Base-by-base conservation (phyloP, 2,888 invertebrate genomes). In the Plagiodera versicolora region DNA sequence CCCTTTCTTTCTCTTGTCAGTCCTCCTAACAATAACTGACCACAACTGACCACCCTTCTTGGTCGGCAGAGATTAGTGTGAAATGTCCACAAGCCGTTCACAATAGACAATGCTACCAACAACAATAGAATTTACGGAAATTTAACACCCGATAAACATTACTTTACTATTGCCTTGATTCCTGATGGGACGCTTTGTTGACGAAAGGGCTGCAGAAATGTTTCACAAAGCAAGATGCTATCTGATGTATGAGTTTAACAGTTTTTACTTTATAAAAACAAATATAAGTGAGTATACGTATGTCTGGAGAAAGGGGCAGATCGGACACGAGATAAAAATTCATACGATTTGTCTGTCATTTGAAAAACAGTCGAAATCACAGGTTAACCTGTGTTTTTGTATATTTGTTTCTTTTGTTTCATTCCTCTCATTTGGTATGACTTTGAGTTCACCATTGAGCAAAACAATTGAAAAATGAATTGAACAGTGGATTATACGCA, bases 1-100 rank as follows among this genome's bases (percentile, higher is more conserved):
- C 18, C 56, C 55, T 55, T 61, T 57, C 47, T n/a, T n/a, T n/a
- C n/a, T n/a, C n/a, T n/a, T n/a, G n/a, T n/a, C n/a, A n/a, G n/a
- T 53, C 30, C 57, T 56, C 52, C 51, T 53, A 61, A 44, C 9
- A 54, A 55, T 49, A 24, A 32, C 39, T 39, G 55, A 56, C 56
- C 58, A 65, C 60, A 51, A 58, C 58, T 66, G 66, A 66, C 67
- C 67, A 64, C 66, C 64, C 60, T 56, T 51, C 47, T 24, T 54
- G 58, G 60, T 54, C 64, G 56, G 32, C 60, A 53, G 57, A 51
- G 61, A 66, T 64, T 67, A 64, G 64, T 59, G 60, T 53, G 62
- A 65, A 66, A 68, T 65, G 60, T 58, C 65, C 66, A 63, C 61
- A 67, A 65, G 61, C 67, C 65, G 65, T 56, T 60, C 50, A 65